Evolutionary conservation across 2,888 invertebrate species (phyloP).

Genomic region (Cephus rjabovi): DNA sequence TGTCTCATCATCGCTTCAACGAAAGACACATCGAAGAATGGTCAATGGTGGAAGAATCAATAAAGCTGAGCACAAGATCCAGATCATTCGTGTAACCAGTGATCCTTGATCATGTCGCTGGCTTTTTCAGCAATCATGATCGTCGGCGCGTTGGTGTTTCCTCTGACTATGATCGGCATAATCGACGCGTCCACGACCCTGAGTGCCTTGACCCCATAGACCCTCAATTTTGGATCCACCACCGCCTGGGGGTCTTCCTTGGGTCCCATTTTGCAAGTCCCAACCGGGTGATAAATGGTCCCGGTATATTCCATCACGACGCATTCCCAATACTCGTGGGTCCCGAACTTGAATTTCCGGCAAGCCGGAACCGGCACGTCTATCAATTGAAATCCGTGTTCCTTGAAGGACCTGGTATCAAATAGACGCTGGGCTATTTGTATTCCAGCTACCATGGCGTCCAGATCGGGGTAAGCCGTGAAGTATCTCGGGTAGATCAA

Average conservation of each 20-base stretch:
- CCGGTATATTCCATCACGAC: conserved; percentile 75
- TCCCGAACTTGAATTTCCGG: conserved; percentile 69
- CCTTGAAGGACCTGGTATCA: conserved; percentile 71
- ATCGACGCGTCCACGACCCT: conserved; percentile 78
- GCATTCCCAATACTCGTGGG: conserved; percentile 77
- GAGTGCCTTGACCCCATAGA: conserved; percentile 73
- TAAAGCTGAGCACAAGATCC: neutral
- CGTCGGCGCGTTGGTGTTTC: conserved; percentile 69
- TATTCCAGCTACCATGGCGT: conserved; percentile 73
- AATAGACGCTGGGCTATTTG: conserved; percentile 72
- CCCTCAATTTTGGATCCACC: conserved; percentile 74
- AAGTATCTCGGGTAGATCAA: conserved; percentile 80
- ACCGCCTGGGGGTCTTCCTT: conserved; percentile 73
- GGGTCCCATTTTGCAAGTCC: conserved; percentile 80
- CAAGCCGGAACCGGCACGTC: conserved; percentile 74
- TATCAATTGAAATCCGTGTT: conserved; percentile 71
- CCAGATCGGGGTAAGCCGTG: conserved; percentile 73
- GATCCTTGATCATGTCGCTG: conserved; percentile 65
- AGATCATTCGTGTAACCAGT: conserved; percentile 38
- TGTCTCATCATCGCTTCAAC: too few relatives aligned
- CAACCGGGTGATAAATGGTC: conserved; percentile 78
- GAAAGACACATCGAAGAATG: too few relatives aligned
- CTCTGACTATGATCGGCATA: conserved; percentile 73
- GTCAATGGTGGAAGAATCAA: too few relatives aligned
- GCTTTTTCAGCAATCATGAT: conserved; percentile 71